Evolutionary conservation across 2,113 vertebrate species (phyloP), one percentile per base, ranked within the genome.

Genomic region (Nanorana parkeri): DNA sequence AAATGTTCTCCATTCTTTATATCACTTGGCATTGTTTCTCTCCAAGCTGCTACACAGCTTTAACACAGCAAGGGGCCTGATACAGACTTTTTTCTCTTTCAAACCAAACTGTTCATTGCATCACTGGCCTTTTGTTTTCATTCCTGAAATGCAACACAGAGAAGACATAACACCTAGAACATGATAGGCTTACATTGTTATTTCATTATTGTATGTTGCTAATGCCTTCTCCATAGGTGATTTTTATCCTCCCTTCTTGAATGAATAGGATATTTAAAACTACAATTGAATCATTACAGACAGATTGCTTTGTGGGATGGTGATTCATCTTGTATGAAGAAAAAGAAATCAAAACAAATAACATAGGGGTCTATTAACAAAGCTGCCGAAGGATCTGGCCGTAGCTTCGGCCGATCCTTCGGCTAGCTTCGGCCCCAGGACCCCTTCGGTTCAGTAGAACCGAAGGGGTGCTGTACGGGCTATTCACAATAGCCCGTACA

Each of bases 191-290:
- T 20, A 32, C 52, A 24, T 32, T 73, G 71, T 60, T 74, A 29
- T 60, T 36, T 36, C 21, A 13, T 28, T 21, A 74, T 74, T 75
- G 28, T 61, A 61, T n/a, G 29, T 17, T 41, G 13, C 17, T n/a
- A 75, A 55, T 75, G 61, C 72, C 17, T 32, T 75, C 71, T 21
- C 71, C 60, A 28, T 20, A 23, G 54, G 55, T 55, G 17, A 60
- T 36, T 74, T 74, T 60, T 74, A 60, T 74, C 5, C 71, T 74
- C 54, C 29, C 10, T 36, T 36, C 55, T n/a, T 36, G 55, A 75
- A 75, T 61, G 55, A 75, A 36, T 17, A n/a, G 21, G 72, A 41
- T 41, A 75, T 47, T 75, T 75, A 61, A 75, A 75, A 77, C 21
- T 64, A 65, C 75, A 77, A 77, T 29, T 52, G 36, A 77, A 52